Percentiles rank a stretch among this genome's conserved stretches.
phyloP scores from a whole-genome alignment of 2,113 vertebrate genomes.

The Protobothrops mucrosquamatus region DNA sequence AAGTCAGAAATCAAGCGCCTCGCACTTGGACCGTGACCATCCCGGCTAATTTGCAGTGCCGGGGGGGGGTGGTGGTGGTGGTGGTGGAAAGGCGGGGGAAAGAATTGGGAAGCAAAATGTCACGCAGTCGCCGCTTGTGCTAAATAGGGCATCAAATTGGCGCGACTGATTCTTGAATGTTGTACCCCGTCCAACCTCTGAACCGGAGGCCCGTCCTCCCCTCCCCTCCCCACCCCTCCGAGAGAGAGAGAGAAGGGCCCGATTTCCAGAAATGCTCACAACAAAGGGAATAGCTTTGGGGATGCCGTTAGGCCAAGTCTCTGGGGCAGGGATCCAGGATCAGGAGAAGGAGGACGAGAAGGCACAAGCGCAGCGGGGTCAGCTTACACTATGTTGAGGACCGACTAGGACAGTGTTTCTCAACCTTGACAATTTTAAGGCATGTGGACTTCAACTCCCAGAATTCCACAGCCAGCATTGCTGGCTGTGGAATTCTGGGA shows the following conservation, averaged over 20 bases:
- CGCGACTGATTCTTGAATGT: slow-evolving; percentile 81
- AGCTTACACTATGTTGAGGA: not conserved
- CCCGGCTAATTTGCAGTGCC: slow-evolving; percentile 87
- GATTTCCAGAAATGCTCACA: not conserved
- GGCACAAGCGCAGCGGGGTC: not conserved
- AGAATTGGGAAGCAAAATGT: slow-evolving; percentile 63
- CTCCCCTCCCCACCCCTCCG: slow-evolving; percentile 31
- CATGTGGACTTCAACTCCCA: too few species aligned
- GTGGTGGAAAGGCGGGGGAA: slow-evolving; percentile 73
- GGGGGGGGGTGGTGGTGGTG: slow-evolving; percentile 81
- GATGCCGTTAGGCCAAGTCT: not conserved
- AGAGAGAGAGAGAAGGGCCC: not conserved
- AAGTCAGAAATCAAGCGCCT: slow-evolving; percentile 82
- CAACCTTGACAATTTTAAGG: too few species aligned
- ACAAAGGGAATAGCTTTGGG: not conserved
- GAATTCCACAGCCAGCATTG: too few species aligned
- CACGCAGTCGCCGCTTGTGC: slow-evolving; percentile 82
- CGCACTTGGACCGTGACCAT: slow-evolving; percentile 86
- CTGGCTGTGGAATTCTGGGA: too few species aligned
- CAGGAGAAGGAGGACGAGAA: not conserved
- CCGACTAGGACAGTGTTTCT: not conserved
- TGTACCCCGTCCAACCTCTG: slow-evolving; percentile 78
- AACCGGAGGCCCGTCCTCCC: slow-evolving; percentile 63
- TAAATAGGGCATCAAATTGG: slow-evolving; percentile 90
- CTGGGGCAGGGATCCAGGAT: not conserved